A percentile compares a stretch with the other conserved stretches of the same genome.
These are phyloP conservation scores for Scalopus aquaticus DNA, from an alignment of 2,113 vertebrate genomes.

Conservation along the genomic window DNA sequence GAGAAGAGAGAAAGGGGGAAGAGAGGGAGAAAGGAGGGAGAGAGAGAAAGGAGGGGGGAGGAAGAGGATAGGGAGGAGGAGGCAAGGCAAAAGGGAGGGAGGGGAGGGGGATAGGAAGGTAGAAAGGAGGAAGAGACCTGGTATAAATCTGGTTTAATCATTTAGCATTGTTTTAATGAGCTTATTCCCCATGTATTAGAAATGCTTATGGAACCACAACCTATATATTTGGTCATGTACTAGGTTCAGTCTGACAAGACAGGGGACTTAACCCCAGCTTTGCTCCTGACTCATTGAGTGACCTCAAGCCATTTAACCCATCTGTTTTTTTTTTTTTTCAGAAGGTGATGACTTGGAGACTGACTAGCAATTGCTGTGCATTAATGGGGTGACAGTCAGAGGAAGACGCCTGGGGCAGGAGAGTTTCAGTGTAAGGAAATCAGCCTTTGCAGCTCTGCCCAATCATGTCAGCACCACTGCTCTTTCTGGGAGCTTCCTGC, in stretches of 20 bases:
- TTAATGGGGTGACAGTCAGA: conserved; percentile 56
- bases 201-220: conserved; percentile 29
- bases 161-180: conserved; percentile 50
- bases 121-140: neutral
- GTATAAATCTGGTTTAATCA: conserved; percentile 33
- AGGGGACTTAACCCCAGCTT: conserved; percentile 25
- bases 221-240: neutral
- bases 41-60: neutral
- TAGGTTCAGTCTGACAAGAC: conserved; percentile 5
- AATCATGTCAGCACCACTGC: conserved; percentile 38
- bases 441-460: conserved; percentile 45
- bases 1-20: neutral
- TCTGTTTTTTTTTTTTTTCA: conserved; percentile 68
- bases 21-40: neutral
- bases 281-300: conserved; percentile 42
- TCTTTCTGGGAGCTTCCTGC: conserved; percentile 8
- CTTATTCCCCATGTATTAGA: neutral
- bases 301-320: conserved; percentile 64
- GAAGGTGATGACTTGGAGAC: conserved; percentile 53
- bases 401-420: conserved; percentile 53
- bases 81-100: neutral
- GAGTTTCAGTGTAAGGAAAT: conserved; percentile 40
- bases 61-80: too few species aligned
- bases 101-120: neutral
- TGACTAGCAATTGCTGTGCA: conserved; percentile 56